Conservation (phyloP, 2,888 invertebrate genomes). For the Apeira syringaria region DNA sequence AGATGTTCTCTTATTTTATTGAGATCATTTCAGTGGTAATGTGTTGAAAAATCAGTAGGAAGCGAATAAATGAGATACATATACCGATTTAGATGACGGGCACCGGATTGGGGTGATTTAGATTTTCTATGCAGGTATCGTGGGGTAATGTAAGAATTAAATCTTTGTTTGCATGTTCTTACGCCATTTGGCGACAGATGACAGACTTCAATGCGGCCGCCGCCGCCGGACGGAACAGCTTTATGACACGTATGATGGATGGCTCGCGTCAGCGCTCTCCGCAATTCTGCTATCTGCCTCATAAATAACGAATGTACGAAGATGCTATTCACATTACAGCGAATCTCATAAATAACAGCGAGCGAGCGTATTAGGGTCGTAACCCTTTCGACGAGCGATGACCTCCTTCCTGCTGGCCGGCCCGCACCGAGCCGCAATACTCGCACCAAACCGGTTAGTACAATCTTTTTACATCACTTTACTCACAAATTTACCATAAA, state of each 20-base stretch:
- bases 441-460: conserved; percentile 10
- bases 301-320: conserved; percentile 9
- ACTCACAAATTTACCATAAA: not conserved
- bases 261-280: not conserved
- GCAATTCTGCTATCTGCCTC: conserved; percentile 9
- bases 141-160: not conserved
- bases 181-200: not conserved
- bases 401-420: conserved; percentile 5
- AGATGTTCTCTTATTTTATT: conserved; percentile 9
- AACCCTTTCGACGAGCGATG: conserved; percentile 15
- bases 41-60: conserved; percentile 1
- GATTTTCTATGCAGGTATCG: not conserved
- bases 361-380: conserved; percentile 4
- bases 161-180: not conserved
- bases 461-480: not conserved
- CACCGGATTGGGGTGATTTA: not conserved
- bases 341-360: conserved; percentile 5
- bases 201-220: not conserved
- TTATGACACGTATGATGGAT: conserved; percentile 8
- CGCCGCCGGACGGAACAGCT: not conserved
- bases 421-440: not conserved
- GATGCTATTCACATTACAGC: conserved; percentile 2
- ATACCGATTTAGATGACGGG: conserved; percentile 3
- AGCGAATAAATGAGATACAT: conserved; percentile 6
- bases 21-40: conserved; percentile 6